phyloP scores from a whole-genome alignment of 2,113 vertebrate genomes.

The Stigmatopora argus region DNA sequence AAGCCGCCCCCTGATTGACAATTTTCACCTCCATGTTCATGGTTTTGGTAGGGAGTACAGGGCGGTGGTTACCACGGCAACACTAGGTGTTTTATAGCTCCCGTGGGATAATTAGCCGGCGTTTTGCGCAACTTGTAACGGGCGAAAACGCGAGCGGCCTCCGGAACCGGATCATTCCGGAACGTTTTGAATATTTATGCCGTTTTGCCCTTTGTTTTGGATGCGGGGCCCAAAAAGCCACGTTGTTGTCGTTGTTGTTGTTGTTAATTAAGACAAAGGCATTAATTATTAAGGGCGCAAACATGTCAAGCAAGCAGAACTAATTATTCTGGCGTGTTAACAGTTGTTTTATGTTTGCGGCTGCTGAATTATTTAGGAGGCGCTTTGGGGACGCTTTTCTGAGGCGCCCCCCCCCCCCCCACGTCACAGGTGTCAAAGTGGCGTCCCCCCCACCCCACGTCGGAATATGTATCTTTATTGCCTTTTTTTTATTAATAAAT shows the following conservation, averaged over 20 bases:
- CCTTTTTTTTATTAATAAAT: no score
- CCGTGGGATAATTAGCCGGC: slow-evolving; percentile 1
- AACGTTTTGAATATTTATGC: slow-evolving; percentile 86
- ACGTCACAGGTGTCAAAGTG: no score
- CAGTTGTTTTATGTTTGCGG: slow-evolving; percentile 99
- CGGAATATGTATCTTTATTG: no score
- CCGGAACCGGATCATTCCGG: slow-evolving; percentile 4
- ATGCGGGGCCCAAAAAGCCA: slow-evolving; percentile 83
- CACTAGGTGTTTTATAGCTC: neutral
- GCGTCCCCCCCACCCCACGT: no score
- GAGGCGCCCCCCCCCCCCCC: slow-evolving; percentile 32
- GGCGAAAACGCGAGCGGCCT: neutral
- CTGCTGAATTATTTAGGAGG: slow-evolving; percentile 98
- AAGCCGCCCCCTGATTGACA: no score
- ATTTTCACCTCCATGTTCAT: no score
- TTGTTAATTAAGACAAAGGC: slow-evolving; percentile 99
- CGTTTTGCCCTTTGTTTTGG: slow-evolving; percentile 81
- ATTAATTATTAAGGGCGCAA: slow-evolving; percentile 99
- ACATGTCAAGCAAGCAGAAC: slow-evolving; percentile 99
- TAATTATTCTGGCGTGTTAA: slow-evolving; percentile 99
- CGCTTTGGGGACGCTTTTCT: slow-evolving; percentile 79
- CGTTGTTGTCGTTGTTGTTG: slow-evolving; percentile 59
- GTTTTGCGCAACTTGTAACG: neutral
- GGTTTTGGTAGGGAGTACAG: no score
- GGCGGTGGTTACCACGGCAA: neutral